Evolutionary conservation across 2,113 vertebrate genomes (phyloP).

Genomic region (Ciconia stormi): DNA sequence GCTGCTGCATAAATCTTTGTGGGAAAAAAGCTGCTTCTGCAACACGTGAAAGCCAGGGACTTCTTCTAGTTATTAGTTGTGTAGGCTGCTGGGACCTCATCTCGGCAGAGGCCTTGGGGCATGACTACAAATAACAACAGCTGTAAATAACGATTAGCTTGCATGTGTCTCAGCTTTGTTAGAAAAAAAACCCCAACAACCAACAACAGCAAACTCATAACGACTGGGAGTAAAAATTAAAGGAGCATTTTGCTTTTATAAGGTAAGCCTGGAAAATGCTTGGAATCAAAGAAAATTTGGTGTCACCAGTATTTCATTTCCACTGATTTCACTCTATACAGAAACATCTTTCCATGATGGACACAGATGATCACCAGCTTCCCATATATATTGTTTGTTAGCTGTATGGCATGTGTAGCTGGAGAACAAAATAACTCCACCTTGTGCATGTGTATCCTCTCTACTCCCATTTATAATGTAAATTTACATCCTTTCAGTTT

Average conservation of each 20-base stretch:
- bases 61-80: not conserved
- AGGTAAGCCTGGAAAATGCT: not conserved
- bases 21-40: not conserved
- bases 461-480: not conserved
- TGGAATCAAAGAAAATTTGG: not conserved
- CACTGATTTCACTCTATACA: not conserved
- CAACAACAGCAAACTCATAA: not conserved
- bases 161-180: not conserved
- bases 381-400: not conserved
- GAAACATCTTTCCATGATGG: not conserved
- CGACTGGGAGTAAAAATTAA: not conserved
- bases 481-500: not conserved
- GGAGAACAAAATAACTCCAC: not conserved
- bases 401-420: not conserved
- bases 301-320: not conserved
- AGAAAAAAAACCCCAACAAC: not conserved
- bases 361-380: not conserved
- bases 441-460: rapidly evolving
- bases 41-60: rapidly evolving
- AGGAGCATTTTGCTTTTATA: not conserved
- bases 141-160: not conserved
- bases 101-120: not conserved
- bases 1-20: not conserved
- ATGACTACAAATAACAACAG: not conserved
- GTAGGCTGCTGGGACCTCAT: not conserved